Evolutionary conservation across 2,113 vertebrate genomes (phyloP).

Genomic region (Osmerus eperlanus): DNA sequence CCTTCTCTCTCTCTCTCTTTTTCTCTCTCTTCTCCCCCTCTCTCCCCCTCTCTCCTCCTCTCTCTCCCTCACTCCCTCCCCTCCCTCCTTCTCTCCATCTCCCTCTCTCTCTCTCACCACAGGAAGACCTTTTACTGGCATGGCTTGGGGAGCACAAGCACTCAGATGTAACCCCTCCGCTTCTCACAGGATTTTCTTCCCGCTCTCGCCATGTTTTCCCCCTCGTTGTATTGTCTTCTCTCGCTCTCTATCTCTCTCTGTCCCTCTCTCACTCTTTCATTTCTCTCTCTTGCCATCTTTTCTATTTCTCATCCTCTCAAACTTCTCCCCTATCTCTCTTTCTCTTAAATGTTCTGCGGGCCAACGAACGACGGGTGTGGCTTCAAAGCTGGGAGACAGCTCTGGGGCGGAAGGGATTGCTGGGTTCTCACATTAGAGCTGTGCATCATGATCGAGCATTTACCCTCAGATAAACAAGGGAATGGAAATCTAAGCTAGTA

Average conservation of each 20-base stretch:
- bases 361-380: conserved; percentile 17
- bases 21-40: conserved; percentile 3
- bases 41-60: not conserved
- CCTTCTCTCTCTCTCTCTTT: not conserved
- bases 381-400: conserved; percentile 24
- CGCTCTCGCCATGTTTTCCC: no score
- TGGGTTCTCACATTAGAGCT: not conserved
- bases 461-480: not conserved
- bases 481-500: no score
- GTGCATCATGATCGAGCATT: conserved; percentile 13
- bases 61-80: not conserved
- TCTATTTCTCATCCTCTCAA: no score
- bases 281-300: not conserved
- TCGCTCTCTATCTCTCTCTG: not conserved
- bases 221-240: no score
- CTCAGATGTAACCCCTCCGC: no score
- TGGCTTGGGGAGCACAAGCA: no score
- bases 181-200: no score
- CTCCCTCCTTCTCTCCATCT: conserved; percentile 4
- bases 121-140: no score
- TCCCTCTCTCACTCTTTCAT: conserved; percentile 7
- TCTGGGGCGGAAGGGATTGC: conserved; percentile 6
- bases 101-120: not conserved
- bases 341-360: conserved; percentile 27
- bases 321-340: no score